A percentile compares a stretch with the other conserved stretches of the same genome.
Conservation (phyloP, 2,888 invertebrate genomes). For the Dromius quadrimaculatus region DNA sequence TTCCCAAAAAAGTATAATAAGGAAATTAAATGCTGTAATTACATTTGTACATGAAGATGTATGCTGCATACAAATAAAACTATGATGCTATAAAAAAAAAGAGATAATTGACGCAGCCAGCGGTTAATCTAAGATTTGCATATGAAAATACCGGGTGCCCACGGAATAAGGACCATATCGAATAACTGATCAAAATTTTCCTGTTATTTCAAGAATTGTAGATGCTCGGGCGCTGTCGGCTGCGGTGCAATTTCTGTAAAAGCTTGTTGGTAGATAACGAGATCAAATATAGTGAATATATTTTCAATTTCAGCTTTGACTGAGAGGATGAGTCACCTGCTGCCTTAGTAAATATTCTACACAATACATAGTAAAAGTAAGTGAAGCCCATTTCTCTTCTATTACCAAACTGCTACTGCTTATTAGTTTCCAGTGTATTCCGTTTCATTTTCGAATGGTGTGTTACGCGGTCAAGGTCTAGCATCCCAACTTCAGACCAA, state of each 20-base stretch:
- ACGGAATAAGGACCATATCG: too few species aligned
- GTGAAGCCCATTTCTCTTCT: conserved; percentile 3
- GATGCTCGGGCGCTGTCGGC: too few species aligned
- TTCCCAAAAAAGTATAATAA: conserved; percentile 18
- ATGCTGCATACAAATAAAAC: too few species aligned
- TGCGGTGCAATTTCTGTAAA: too few species aligned
- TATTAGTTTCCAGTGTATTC: background rate
- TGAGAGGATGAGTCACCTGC: conserved; percentile 24
- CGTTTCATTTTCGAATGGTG: conserved; percentile 33
- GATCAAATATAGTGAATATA: background rate
- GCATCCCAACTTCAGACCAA: conserved; percentile 25
- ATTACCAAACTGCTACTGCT: background rate
- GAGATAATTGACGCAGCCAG: too few species aligned
- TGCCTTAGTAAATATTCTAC: background rate
- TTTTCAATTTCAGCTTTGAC: background rate
- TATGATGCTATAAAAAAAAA: too few species aligned
- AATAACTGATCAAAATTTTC: too few species aligned
- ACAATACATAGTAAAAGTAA: conserved; percentile 20
- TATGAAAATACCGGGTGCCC: too few species aligned
- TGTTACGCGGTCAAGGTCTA: conserved; percentile 38
- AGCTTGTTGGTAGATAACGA: background rate
- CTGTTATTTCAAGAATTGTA: too few species aligned
- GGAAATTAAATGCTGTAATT: conserved; percentile 5
- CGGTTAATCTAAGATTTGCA: too few species aligned
- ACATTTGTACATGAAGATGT: too few species aligned